Evolutionary conservation across 2,113 vertebrate genomes (phyloP).

Genomic region (Macrotis lagotis): DNA sequence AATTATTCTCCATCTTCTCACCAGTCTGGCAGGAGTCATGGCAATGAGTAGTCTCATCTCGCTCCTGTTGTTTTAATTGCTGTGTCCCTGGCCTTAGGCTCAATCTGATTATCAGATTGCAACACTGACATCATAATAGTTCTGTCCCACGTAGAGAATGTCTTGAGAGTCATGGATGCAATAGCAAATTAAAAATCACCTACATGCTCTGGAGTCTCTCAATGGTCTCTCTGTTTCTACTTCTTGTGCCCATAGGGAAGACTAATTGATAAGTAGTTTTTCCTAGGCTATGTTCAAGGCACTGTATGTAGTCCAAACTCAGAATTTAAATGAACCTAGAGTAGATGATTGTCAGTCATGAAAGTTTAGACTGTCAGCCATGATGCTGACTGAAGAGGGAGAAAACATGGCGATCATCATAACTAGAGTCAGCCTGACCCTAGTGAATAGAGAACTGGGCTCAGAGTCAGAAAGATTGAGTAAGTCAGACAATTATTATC

Average conservation of each 20-base stretch:
- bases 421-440: not conserved
- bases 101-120: not conserved
- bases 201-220: not conserved
- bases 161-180: not conserved
- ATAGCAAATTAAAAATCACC: not conserved
- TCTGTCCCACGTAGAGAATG: not conserved
- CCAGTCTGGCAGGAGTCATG: not conserved
- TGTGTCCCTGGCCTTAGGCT: not conserved
- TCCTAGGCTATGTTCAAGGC: not conserved
- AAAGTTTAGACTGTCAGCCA: not conserved
- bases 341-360: not conserved
- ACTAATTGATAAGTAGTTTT: not conserved
- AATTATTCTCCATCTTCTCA: not conserved
- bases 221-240: not conserved
- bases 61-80: not conserved
- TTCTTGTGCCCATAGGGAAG: not conserved
- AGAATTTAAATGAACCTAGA: not conserved
- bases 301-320: not conserved
- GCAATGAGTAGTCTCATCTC: not conserved
- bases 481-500: not conserved
- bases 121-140: not conserved
- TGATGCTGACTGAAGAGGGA: not conserved
- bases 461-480: not conserved
- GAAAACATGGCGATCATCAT: not conserved
- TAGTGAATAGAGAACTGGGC: not conserved